These are phyloP conservation scores for Trematomus loennbergii DNA, from an alignment of 2,113 vertebrate genomes.

Conservation along the genomic window DNA sequence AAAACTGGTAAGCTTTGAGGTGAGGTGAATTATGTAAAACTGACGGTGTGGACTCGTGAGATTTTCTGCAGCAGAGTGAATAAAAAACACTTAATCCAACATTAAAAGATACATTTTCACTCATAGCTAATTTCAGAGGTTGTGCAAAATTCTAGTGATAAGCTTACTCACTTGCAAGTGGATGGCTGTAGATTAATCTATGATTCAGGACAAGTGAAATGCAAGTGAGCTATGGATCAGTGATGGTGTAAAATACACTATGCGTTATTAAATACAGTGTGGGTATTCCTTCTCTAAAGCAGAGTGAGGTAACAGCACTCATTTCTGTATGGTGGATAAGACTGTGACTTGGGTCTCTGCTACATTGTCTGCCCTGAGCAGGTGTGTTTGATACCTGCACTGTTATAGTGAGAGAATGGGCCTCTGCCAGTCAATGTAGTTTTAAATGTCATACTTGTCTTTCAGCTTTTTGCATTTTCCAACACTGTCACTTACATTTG, in stretches of 20 bases:
- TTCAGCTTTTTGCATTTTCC: slow-evolving; percentile 60
- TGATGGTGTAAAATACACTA: slow-evolving; percentile 57
- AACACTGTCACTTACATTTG: slow-evolving; percentile 64
- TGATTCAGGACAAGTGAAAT: slow-evolving; percentile 60
- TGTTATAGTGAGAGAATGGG: slow-evolving; percentile 61
- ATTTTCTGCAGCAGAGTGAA: slow-evolving; percentile 64
- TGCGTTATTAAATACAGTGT: slow-evolving; percentile 62
- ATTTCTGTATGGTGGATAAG: slow-evolving; percentile 55
- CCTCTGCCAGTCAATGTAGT: slow-evolving; percentile 52
- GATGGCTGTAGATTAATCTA: slow-evolving; percentile 59
- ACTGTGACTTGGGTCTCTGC: slow-evolving; percentile 79
- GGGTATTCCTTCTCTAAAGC: slow-evolving; percentile 60
- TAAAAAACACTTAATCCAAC: slow-evolving; percentile 61
- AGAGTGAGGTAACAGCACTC: slow-evolving; percentile 65
- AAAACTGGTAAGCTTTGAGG: slow-evolving; percentile 56
- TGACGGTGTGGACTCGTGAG: slow-evolving; percentile 39
- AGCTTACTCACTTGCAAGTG: slow-evolving; percentile 64
- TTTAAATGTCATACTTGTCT: slow-evolving; percentile 57
- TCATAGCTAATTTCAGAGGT: slow-evolving; percentile 65
- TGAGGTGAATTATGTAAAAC: slow-evolving; percentile 46
- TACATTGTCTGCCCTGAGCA: slow-evolving; percentile 84
- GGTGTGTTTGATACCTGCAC: slow-evolving; percentile 68
- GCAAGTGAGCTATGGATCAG: slow-evolving; percentile 53
- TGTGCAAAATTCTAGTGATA: slow-evolving; percentile 75
- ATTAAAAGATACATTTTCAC: slow-evolving; percentile 65